Evolutionary conservation across 2,113 vertebrate genomes (phyloP).

Genomic region (Atrichornis clamosus): DNA sequence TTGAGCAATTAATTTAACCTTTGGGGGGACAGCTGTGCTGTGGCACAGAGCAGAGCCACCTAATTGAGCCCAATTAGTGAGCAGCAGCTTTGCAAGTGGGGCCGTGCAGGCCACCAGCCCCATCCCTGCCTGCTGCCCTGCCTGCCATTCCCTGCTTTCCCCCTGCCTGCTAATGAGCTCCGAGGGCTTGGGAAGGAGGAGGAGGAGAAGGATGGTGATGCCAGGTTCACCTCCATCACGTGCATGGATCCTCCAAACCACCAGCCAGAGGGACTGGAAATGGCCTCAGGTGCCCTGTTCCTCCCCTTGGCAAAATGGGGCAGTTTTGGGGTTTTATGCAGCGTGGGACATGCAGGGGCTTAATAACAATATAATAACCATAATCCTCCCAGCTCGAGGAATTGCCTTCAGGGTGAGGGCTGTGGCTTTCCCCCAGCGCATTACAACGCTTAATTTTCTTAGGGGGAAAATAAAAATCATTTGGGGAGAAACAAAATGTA

Average conservation of each 20-base stretch:
- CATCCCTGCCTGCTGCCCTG: not conserved
- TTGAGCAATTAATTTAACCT: constrained; percentile 42
- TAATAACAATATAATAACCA: not conserved
- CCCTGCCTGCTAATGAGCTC: not conserved
- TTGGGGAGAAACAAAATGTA: constrained; percentile 4
- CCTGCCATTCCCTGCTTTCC: not conserved
- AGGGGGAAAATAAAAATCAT: constrained; percentile 15
- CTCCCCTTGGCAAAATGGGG: not conserved
- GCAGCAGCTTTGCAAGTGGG: not conserved
- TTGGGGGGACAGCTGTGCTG: not conserved
- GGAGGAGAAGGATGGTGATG: not conserved
- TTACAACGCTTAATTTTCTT: constrained; percentile 11
- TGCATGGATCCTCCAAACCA: fast-evolving
- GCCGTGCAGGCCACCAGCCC: not conserved
- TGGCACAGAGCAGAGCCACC: not conserved
- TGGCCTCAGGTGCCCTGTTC: not conserved
- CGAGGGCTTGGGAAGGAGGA: not conserved
- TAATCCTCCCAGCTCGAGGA: not conserved
- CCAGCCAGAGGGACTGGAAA: not conserved
- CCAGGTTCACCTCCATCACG: not conserved
- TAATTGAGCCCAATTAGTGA: constrained; percentile 59
- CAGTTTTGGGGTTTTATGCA: not conserved
- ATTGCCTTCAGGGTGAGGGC: not conserved
- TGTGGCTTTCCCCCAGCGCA: not conserved
- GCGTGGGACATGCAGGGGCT: not conserved